Evolutionary conservation across 2,113 vertebrate genomes (phyloP).

Genomic region (Solea solea): DNA sequence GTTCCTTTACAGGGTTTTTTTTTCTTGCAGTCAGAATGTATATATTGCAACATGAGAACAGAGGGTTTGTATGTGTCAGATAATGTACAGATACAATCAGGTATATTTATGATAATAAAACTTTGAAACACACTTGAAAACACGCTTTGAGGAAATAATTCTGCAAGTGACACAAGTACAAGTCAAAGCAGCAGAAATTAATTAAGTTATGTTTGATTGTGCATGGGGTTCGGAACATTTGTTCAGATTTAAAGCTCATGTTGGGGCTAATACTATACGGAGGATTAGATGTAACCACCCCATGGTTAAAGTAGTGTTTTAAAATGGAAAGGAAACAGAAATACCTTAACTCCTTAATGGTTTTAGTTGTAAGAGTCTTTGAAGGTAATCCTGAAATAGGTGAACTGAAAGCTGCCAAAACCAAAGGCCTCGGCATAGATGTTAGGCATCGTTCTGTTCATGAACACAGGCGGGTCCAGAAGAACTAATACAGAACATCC

Average conservation of each 20-base stretch:
- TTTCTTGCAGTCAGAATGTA: conserved; percentile 68
- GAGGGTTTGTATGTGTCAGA: conserved; percentile 64
- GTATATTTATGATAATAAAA: conserved; percentile 85
- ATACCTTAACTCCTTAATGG: conserved; percentile 62
- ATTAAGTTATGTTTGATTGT: too few species aligned
- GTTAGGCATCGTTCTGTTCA: not conserved
- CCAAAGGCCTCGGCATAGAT: not conserved
- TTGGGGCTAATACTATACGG: not conserved
- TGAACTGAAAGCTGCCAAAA: conserved; percentile 17
- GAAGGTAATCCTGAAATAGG: conserved; percentile 47
- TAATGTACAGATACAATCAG: conserved; percentile 77
- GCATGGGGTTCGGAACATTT: not conserved
- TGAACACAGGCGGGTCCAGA: not conserved
- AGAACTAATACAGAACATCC: not conserved
- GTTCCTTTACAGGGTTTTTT: conserved; percentile 57
- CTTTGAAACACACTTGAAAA: conserved; percentile 30
- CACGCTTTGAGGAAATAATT: conserved; percentile 16
- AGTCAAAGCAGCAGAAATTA: too few species aligned
- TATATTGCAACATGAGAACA: conserved; percentile 54
- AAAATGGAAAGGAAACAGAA: conserved; percentile 29
- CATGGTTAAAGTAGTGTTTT: conserved; percentile 46
- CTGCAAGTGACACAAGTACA: not conserved
- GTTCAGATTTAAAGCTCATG: not conserved
- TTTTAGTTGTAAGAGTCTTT: conserved; percentile 75
- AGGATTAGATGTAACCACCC: conserved; percentile 37